Evolutionary conservation across 2,797 vertebrate genomes (phyloP), one percentile per base, ranked within the genome.

Genomic region (Leptodactylus fallax): DNA sequence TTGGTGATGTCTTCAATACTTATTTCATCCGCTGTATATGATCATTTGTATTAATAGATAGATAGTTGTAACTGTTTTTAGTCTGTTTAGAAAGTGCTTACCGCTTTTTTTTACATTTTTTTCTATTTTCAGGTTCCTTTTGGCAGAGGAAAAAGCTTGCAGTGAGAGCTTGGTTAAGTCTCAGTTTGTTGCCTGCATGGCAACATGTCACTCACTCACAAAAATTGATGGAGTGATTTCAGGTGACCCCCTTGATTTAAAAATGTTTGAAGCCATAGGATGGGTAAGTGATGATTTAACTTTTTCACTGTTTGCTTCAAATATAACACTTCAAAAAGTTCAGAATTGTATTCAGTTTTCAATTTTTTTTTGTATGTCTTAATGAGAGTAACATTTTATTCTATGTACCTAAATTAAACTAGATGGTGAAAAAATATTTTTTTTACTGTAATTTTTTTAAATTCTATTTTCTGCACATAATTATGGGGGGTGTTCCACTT

Each of bases 191-290:
- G 97, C 98, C 83, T 99, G 97, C 91, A 99, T 99, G 98, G 98
- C 98, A 92, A 96, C 97, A 83, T 99, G 98, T 93, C 98, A 99
- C 93, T 98, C 98, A 27, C 97, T 99, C 76, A 99, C 98, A 86
- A 99, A 98, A 95, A 99, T 99, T 86, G 97, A 97, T 88, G 98
- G 98, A 49, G 94, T 97, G 27, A 96, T 99, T 90, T 99, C 98
- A 86, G 98, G 98, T 90, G 98, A 99, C 91, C 98, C 98, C 0
- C 96, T 99, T 71, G 98, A 99, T 93, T 95, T 99, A 90, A 99
- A 99, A 95, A 99, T 99, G 98, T 99, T 99, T 91, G 97, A 98
- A 93, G 98, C 98, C 92, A 99, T 97, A 80, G 97, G 98, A 94
- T 99, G 98, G 98, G 98, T 99, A 93, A 96, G 97, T 94, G 74